A percentile compares a stretch with the other conserved stretches of the same genome.
Evolutionary conservation across 2,113 vertebrate genomes (phyloP).

Genomic region (Tylochromis polylepis): DNA sequence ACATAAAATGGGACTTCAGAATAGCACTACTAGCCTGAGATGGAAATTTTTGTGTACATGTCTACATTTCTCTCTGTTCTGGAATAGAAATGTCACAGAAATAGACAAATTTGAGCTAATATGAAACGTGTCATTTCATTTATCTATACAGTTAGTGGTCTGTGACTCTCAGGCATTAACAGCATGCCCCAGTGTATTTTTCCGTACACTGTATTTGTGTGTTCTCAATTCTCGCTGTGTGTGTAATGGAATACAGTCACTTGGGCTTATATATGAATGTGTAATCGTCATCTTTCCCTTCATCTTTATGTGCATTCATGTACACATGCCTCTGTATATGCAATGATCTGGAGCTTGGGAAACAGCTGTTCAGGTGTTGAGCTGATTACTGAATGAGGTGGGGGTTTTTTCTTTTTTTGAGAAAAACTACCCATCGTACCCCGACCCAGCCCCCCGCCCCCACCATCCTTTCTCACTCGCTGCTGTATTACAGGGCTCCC

Average conservation of each 20-base stretch:
- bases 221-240: background rate
- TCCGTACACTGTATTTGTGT: background rate
- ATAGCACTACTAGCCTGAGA: background rate
- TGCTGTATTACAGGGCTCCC: conserved; percentile 73
- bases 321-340: background rate
- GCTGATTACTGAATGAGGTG: conserved; percentile 61
- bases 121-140: background rate
- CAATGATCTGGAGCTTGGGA: conserved; percentile 11
- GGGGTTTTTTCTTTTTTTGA: background rate
- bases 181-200: background rate
- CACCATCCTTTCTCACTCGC: conserved; percentile 3
- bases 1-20: background rate
- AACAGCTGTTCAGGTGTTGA: conserved; percentile 74
- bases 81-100: background rate
- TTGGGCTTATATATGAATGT: background rate
- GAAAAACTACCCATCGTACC: background rate
- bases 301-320: background rate
- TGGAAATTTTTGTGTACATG: background rate
- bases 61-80: background rate
- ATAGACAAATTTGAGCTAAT: background rate
- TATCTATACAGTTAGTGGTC: background rate
- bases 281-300: background rate
- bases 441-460: background rate
- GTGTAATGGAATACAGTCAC: background rate
- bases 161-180: background rate